These are phyloP conservation scores for Pteruthius melanotis DNA, from an alignment of 2,113 vertebrate genomes.

Conservation along the genomic window DNA sequence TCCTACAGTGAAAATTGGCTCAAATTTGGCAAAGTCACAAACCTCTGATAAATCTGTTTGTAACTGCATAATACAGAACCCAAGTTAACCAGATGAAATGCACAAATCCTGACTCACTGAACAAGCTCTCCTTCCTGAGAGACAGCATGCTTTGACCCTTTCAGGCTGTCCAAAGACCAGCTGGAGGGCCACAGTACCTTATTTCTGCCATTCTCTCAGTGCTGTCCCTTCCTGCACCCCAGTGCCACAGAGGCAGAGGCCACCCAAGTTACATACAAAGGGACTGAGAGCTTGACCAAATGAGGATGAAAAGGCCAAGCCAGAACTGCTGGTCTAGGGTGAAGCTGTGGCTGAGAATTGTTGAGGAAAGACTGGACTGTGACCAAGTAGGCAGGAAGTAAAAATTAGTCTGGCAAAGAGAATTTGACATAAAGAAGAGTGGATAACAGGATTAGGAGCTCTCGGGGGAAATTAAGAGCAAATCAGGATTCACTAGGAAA, in stretches of 20 bases:
- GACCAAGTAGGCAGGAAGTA: conserved; percentile 56
- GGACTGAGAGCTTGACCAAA: background rate
- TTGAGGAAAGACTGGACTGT: conserved; percentile 19
- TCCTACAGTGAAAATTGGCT: background rate
- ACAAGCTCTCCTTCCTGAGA: background rate
- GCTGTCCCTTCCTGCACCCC: background rate
- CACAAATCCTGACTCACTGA: background rate
- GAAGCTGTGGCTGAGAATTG: background rate
- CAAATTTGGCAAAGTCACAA: background rate
- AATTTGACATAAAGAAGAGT: conserved; percentile 1
- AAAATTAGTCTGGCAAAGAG: conserved; percentile 22
- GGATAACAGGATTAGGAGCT: conserved; percentile 51
- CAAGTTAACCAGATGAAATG: background rate
- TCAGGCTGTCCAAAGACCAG: background rate
- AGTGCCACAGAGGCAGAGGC: background rate
- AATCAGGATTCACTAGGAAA: conserved; percentile 18
- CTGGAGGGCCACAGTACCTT: background rate
- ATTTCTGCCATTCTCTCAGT: background rate
- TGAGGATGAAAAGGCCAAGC: background rate
- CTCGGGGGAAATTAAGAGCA: conserved; percentile 31
- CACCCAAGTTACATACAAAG: background rate
- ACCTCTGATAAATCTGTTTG: background rate
- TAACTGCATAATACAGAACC: background rate
- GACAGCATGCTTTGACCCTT: background rate
- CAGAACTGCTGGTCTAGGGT: background rate